A percentile compares a stretch with the other conserved stretches of the same genome.
Conservation (phyloP, 2,888 invertebrate species). For the Drosophila austrosaltans region DNA sequence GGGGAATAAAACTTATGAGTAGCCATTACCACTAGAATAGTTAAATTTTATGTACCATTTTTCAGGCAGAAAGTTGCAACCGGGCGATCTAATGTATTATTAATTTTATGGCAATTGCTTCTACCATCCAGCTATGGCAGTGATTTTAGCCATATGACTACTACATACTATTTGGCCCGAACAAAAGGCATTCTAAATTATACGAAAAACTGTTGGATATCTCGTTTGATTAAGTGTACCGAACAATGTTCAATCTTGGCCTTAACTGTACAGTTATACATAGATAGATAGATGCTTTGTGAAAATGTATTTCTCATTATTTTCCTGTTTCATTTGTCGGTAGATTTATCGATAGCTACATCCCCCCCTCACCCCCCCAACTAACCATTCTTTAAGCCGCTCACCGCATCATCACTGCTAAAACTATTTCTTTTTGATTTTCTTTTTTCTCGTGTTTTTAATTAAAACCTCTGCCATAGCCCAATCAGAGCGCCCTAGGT, state of each 20-base stretch:
- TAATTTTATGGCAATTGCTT: slow-evolving; percentile 72
- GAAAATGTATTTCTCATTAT: slow-evolving; percentile 76
- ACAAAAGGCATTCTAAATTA: slow-evolving; percentile 76
- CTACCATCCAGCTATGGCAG: slow-evolving; percentile 38
- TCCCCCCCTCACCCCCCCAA: slow-evolving; percentile 23
- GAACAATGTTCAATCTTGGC: slow-evolving; percentile 43
- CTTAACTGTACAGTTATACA: slow-evolving; percentile 55
- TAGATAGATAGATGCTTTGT: slow-evolving; percentile 16
- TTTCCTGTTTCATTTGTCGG: slow-evolving; percentile 76
- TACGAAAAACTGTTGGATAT: slow-evolving; percentile 77
- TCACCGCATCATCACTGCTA: background rate
- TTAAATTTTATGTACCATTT: slow-evolving; percentile 69
- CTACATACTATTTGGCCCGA: slow-evolving; percentile 25
- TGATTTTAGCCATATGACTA: slow-evolving; percentile 33
- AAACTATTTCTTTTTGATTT: slow-evolving; percentile 23
- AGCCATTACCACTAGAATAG: slow-evolving; percentile 65
- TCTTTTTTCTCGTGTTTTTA: slow-evolving; percentile 70
- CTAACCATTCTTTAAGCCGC: slow-evolving; percentile 24
- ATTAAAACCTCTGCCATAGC: slow-evolving; percentile 80
- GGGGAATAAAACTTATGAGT: slow-evolving; percentile 57
- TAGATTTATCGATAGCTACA: slow-evolving; percentile 63
- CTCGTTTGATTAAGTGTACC: slow-evolving; percentile 80
- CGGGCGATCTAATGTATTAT: slow-evolving; percentile 75
- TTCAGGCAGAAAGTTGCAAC: slow-evolving; percentile 34
- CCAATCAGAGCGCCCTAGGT: slow-evolving; percentile 82